Evolutionary conservation across 2,113 vertebrate species (phyloP), one percentile per base, ranked within the genome.

Genomic region (Platichthys stellatus): DNA sequence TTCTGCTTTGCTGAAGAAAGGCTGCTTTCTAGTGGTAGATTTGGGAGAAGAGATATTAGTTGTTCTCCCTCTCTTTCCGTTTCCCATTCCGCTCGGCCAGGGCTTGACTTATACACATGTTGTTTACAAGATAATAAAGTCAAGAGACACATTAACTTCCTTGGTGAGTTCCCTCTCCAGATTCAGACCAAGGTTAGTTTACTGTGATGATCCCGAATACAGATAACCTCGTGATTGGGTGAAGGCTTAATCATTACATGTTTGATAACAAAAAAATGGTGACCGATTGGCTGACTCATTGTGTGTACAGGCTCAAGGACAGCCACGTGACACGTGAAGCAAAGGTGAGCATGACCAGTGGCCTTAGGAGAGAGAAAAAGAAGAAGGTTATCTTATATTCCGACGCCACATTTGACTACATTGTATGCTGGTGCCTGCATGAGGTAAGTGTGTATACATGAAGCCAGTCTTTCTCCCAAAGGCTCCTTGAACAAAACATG

Each of bases 231-330:
- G 31, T 62, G 24, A 38, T 59, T 68, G 47, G 45, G 23, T 64
- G 23, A 38, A 24, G 7, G 43, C 88, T 93, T 93, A 94, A 93
- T 93, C 68, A 93, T 94, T 93, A 87, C 60, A 62, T 9, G 24
- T 60, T 54, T 69, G 59, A 75, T 84, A 91, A 89, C 72, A 70
- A 45, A 56, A 88, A 26, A 76, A 76, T 35, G 6, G 59, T 10
- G 5, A 28, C 5, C 11, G n/a, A 43, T 15, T 17, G 18, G 23
- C 47, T 79, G 67, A 84, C 13, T 84, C 76, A 78, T 18, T 64
- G 53, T 58, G 20, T 56, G 14, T 59, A 40, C 54, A 75, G 12
- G 7, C 38, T 40, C 54, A 70, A 76, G 58, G 83, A 69, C 71
- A 24, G 26, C 18, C 3, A 11, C 51, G 61, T 69, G 12, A 74